Base-by-base conservation (phyloP, 2,797 vertebrate species). In the Brachyrhaphis roseni region DNA sequence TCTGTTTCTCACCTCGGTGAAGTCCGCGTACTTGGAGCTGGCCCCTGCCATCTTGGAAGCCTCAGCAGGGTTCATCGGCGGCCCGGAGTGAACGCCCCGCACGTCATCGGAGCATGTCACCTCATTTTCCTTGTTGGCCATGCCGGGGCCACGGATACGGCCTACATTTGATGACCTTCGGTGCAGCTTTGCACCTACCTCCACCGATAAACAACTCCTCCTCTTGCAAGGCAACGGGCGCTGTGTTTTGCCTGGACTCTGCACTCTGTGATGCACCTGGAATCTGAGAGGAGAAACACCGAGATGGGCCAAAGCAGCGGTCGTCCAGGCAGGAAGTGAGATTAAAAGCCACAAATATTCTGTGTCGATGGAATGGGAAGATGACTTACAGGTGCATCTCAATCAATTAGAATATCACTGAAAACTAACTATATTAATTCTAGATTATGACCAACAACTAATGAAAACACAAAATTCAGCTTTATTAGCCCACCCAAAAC, bases 71-170 rank as follows among this genome's bases (percentile, higher is more conserved):
- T 89, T 96, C 87, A 95, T 88, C 77, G 93, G 90, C 86, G 90
- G 93, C 76, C 92, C 91, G 74, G 90, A 92, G 86, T 88, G 90
- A 90, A 90, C 74, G 83, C 89, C 90, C 91, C 93, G 90, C 81
- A 93, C 84, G 23, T 95, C 95, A 77, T 94, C 97, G 78, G 97
- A 95, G 94, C 96, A 98, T 80, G 97, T 97, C 94, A 99, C 94
- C 96, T 99, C 98, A 94, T 99, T 99, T 95, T 99, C 98, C 91
- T 99, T 99, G 96, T 99, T 99, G 95, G 98, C 98, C 98, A 99
- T 99, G 96, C 98, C 97, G 96, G 95, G 98, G 95, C 97, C 95
- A 97, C 96, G 91, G 93, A 86, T 94, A 96, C 93, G 92, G 90
- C 93, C 94, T 90, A 92, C 95, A 92, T 95, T 91, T 88, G 96